Conservation (phyloP, 2,888 invertebrate species). For the Lottia scabra region DNA sequence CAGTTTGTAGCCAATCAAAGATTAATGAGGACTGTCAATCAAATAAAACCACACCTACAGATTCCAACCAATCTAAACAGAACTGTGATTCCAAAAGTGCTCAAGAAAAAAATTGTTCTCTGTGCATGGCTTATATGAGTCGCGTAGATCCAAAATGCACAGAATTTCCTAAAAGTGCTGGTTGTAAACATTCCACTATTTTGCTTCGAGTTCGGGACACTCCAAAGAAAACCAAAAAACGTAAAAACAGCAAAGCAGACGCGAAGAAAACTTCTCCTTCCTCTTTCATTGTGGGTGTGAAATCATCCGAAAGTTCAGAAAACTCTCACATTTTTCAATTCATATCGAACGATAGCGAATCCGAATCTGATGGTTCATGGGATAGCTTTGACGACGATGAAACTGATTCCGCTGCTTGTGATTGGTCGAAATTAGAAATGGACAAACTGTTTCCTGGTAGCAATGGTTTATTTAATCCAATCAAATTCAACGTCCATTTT, state of each 20-base stretch:
- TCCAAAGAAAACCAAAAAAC: neutral
- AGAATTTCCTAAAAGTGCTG: neutral
- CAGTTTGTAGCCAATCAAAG: too few relatives aligned
- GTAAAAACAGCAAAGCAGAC: neutral
- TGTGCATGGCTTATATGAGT: neutral
- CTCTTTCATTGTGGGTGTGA: slow-evolving; percentile 40
- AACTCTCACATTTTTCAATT: slow-evolving; percentile 8
- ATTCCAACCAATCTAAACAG: too few relatives aligned
- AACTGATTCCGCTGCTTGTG: slow-evolving; percentile 8
- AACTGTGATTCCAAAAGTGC: neutral
- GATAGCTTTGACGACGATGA: slow-evolving; percentile 24
- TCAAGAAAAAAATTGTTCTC: neutral
- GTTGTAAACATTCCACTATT: neutral
- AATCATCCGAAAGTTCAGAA: slow-evolving; percentile 10
- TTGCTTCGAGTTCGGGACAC: neutral
- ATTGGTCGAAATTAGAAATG: neutral
- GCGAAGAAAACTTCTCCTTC: slow-evolving; percentile 16
- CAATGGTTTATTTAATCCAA: slow-evolving; percentile 2
- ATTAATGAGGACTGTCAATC: too few relatives aligned
- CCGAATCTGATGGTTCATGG: slow-evolving; percentile 36
- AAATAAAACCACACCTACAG: too few relatives aligned
- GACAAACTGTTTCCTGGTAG: slow-evolving; percentile 10
- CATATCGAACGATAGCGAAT: slow-evolving; percentile 32
- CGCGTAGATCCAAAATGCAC: neutral
- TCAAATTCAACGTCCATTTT: slow-evolving; percentile 8